Conservation (phyloP, 2,797 vertebrate species). For the Hyperoplus lanceolatus region DNA sequence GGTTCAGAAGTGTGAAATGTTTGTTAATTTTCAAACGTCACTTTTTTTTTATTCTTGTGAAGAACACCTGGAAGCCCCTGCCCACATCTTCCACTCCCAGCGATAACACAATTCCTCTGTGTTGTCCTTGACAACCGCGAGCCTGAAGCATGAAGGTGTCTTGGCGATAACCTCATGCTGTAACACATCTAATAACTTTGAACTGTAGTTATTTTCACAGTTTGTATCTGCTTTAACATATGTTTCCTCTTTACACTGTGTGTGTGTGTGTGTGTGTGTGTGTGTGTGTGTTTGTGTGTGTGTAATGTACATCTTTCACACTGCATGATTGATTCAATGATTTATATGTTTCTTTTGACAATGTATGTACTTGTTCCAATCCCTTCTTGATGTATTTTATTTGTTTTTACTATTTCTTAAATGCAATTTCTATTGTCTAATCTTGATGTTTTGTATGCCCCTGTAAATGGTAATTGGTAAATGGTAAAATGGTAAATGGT, state of each 20-base stretch:
- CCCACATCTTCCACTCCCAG: constrained; percentile 30
- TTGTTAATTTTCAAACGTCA: constrained; percentile 74
- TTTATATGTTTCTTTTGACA: background rate
- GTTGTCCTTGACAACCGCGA: constrained; percentile 50
- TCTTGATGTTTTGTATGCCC: no score
- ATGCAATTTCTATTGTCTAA: no score
- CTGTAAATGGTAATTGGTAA: no score
- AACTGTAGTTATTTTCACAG: constrained; percentile 31
- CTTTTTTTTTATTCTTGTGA: constrained; percentile 73
- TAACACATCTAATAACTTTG: constrained; percentile 58
- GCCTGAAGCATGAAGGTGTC: constrained; percentile 37
- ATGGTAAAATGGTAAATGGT: no score
- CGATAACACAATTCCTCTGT: constrained; percentile 38
- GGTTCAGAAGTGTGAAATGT: constrained; percentile 72
- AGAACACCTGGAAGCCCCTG: constrained; percentile 69
- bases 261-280: no score
- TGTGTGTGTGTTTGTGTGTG: background rate
- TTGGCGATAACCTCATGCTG: constrained; percentile 21
- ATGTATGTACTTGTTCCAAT: background rate
- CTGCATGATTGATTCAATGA: background rate
- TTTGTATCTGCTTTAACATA: background rate
- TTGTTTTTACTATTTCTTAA: no score
- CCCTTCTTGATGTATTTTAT: background rate
- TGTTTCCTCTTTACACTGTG: background rate
- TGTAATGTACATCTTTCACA: background rate